Conservation (phyloP, 1,140 invertebrate genomes). For the Drosophila lacteicornis region DNA sequence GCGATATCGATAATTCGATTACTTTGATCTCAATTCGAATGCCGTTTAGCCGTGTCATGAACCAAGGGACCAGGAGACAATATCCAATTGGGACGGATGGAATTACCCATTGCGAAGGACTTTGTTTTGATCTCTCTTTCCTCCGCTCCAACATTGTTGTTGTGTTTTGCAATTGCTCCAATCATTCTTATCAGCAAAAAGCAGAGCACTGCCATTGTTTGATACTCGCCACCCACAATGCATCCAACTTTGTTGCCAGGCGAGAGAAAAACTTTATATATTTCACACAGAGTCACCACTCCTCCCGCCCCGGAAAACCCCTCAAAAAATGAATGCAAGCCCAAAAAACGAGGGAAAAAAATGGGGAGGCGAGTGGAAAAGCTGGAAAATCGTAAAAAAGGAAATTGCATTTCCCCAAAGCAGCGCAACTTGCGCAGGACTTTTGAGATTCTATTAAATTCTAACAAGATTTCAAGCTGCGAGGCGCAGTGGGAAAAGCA, state of each 20-base stretch:
- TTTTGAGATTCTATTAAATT: conserved; percentile 82
- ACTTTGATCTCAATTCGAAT: not conserved
- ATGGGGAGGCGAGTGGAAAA: conserved; percentile 31
- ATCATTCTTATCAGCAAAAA: conserved; percentile 80
- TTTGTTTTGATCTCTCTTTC: conserved; percentile 14
- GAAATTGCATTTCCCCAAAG: conserved; percentile 80
- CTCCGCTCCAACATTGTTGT: conserved; percentile 35
- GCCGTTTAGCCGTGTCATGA: conserved; percentile 39
- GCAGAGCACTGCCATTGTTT: conserved; percentile 43
- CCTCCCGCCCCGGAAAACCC: conserved; percentile 12
- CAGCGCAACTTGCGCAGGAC: conserved; percentile 79
- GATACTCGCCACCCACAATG: conserved; percentile 52
- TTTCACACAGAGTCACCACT: conserved; percentile 17
- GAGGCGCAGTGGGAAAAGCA: conserved; percentile 15
- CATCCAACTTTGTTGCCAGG: conserved; percentile 75
- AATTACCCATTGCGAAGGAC: conserved; percentile 2
- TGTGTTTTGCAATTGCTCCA: conserved; percentile 58
- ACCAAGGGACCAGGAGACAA: conserved; percentile 12
- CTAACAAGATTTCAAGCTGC: conserved; percentile 82
- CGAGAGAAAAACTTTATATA: conserved; percentile 70
- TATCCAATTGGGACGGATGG: conserved; percentile 53
- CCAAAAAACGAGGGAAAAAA: conserved; percentile 52
- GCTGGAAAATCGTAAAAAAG: conserved; percentile 76
- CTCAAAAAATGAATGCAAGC: conserved; percentile 62
- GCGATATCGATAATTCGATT: conserved; percentile 7